Evolutionary conservation across 2,797 vertebrate species (phyloP).

Genomic region (Peromyscus aztecus): DNA sequence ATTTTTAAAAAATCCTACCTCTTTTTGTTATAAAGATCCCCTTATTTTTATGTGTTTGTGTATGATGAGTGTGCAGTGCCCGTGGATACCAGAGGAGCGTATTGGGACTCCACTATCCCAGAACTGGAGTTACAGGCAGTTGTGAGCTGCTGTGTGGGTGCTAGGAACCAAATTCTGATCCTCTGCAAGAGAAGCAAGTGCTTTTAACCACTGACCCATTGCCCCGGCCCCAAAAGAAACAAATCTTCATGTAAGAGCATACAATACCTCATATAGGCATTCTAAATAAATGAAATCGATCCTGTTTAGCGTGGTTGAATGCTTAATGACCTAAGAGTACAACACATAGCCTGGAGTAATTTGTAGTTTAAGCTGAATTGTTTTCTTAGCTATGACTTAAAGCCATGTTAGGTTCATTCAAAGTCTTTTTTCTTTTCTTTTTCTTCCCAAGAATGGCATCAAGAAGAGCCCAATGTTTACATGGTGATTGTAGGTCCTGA

Average conservation of each 20-base stretch:
- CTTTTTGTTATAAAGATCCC: background rate
- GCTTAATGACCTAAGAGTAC: background rate
- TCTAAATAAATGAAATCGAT: background rate
- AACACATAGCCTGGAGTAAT: background rate
- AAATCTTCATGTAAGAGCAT: background rate
- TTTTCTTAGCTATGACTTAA: background rate
- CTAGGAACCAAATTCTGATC: background rate
- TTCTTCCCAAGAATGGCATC: constrained; percentile 92
- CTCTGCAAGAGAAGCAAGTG: background rate
- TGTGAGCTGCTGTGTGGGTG: background rate
- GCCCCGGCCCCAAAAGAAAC: background rate
- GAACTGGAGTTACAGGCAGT: background rate
- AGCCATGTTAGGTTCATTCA: background rate
- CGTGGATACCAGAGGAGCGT: background rate
- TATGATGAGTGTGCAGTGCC: background rate
- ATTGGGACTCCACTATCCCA: background rate
- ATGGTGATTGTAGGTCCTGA: constrained; percentile 95
- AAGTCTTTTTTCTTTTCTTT: constrained; percentile 61
- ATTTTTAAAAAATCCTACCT: background rate
- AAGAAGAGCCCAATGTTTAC: constrained; percentile 90
- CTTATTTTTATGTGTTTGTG: background rate
- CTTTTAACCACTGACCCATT: background rate
- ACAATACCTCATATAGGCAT: background rate
- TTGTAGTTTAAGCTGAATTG: background rate
- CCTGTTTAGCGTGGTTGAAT: background rate